These are phyloP conservation scores for Microvelia longipes DNA, from an alignment of 1,140 invertebrate species.

Conservation along the genomic window DNA sequence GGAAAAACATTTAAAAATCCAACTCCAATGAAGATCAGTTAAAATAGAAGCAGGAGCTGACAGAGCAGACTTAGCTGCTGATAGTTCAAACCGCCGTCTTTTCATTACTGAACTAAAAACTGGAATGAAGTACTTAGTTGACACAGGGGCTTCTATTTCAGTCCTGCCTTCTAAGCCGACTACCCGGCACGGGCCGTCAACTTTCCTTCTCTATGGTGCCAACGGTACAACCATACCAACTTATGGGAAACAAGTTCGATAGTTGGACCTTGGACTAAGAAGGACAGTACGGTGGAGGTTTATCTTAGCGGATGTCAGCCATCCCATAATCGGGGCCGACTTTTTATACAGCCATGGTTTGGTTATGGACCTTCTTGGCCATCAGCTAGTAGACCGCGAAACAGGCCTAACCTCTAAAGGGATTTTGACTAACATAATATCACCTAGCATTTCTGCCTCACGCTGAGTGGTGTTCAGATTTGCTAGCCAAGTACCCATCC, in stretches of 20 bases:
- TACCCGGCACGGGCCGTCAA: not conserved
- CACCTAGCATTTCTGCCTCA: not conserved
- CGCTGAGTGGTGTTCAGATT: not conserved
- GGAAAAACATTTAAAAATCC: too few relatives aligned
- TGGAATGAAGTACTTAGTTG: not conserved
- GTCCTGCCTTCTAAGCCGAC: not conserved
- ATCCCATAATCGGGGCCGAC: not conserved
- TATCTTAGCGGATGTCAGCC: not conserved
- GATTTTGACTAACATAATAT: not conserved
- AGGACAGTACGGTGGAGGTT: not conserved
- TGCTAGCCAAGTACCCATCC: not conserved
- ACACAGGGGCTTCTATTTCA: not conserved
- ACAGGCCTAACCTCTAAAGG: not conserved
- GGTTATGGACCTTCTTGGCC: not conserved
- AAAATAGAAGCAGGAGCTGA: not conserved
- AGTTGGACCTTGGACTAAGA: not conserved
- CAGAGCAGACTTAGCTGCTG: not conserved
- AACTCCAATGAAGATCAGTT: too few relatives aligned
- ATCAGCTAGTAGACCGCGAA: not conserved
- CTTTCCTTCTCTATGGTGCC: not conserved
- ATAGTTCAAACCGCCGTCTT: not conserved
- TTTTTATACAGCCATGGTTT: not conserved
- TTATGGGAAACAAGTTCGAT: not conserved
- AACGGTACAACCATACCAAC: not conserved
- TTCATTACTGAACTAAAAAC: not conserved